A percentile compares a stretch with the other conserved stretches of the same genome.
These are phyloP conservation scores for Xiphophorus hellerii DNA, from an alignment of 2,113 vertebrate species.

Conservation along the genomic window DNA sequence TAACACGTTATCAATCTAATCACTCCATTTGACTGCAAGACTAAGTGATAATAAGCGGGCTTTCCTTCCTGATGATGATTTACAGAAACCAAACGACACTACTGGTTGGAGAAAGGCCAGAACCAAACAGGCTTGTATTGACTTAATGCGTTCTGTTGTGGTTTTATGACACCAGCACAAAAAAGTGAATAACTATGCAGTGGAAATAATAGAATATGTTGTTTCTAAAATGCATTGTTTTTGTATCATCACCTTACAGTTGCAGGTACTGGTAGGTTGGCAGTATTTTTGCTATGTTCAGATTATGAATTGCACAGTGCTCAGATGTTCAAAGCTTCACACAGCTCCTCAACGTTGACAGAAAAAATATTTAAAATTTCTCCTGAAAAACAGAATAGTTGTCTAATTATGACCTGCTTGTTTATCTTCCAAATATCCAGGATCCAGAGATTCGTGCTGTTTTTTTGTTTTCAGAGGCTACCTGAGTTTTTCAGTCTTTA, in stretches of 20 bases:
- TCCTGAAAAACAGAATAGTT: not conserved
- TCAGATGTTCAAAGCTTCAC: not conserved
- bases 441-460: not conserved
- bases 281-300: no score
- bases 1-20: constrained; percentile 39
- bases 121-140: not conserved
- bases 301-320: not conserved
- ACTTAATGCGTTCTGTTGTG: no score
- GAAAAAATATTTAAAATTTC: no score
- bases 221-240: no score
- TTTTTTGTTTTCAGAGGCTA: not conserved
- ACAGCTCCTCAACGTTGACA: not conserved
- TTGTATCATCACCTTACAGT: not conserved
- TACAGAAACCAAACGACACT: not conserved
- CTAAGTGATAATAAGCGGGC: not conserved
- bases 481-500: constrained; percentile 4
- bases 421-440: not conserved
- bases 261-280: not conserved
- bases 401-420: not conserved
- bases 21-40: constrained; percentile 7
- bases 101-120: not conserved
- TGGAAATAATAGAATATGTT: not conserved
- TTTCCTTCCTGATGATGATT: not conserved
- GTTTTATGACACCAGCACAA: no score
- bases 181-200: not conserved